phyloP scores from a whole-genome alignment of 2,113 vertebrate species.

The Bos taurus region DNA sequence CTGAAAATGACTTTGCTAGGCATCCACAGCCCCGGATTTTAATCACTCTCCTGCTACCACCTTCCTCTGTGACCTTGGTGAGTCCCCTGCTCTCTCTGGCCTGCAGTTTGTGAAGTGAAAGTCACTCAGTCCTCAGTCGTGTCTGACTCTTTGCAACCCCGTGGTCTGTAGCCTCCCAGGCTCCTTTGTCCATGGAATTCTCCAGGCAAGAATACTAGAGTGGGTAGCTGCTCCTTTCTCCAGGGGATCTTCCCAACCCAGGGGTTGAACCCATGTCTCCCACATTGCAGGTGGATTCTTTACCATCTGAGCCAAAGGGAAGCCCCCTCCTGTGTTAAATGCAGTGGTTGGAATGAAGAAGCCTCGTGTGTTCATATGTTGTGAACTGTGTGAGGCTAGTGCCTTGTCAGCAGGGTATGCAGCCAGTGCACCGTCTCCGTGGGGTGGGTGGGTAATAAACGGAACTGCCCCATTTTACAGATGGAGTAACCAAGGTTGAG shows the following conservation, averaged over 20 bases:
- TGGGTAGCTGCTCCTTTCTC: not conserved
- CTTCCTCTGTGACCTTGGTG: not conserved
- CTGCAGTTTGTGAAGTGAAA: not conserved
- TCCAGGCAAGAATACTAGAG: not conserved
- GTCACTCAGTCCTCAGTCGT: not conserved
- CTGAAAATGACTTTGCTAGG: not conserved
- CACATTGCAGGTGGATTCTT: not conserved
- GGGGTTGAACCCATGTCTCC: not conserved
- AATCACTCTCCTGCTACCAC: not conserved
- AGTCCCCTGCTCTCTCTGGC: not conserved
- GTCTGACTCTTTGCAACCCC: not conserved
- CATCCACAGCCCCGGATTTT: not conserved
- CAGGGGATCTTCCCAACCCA: not conserved
- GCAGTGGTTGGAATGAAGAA: not conserved
- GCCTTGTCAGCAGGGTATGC: accelerated
- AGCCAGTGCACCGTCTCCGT: accelerated
- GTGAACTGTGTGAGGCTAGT: not conserved
- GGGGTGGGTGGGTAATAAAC: too few species aligned
- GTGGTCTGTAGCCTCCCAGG: not conserved
- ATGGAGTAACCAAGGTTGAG: not conserved
- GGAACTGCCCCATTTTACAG: not conserved
- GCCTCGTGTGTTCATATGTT: accelerated
- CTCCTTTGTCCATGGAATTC: not conserved
- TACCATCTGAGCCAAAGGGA: not conserved
- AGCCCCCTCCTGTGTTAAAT: not conserved